Conservation (phyloP, 1,140 invertebrate genomes). For the Lordiphosa collinella region DNA sequence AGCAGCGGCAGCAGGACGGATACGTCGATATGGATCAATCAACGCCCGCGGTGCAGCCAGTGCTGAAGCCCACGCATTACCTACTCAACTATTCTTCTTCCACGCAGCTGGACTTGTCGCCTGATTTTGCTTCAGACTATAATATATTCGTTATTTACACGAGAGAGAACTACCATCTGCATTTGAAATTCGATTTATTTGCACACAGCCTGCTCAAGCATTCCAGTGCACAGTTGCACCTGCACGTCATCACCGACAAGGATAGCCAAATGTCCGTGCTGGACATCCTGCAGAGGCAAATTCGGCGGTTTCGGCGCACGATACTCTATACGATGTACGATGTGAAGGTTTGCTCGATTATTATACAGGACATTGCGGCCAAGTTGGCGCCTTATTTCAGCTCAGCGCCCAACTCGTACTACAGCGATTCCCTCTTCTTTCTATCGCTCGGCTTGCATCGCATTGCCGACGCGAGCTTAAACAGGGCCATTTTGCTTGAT, state of each 20-base stretch:
- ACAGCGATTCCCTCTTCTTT: constrained; percentile 91
- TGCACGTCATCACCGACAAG: constrained; percentile 86
- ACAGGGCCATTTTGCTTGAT: constrained; percentile 88
- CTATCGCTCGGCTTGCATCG: constrained; percentile 88
- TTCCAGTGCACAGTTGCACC: constrained; percentile 81
- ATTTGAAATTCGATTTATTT: constrained; percentile 83
- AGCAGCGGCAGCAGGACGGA: constrained; percentile 31
- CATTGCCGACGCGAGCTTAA: constrained; percentile 83
- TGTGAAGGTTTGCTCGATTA: constrained; percentile 82
- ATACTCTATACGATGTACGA: constrained; percentile 82
- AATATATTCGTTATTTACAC: constrained; percentile 77
- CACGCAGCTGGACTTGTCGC: constrained; percentile 34
- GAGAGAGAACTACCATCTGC: constrained; percentile 81
- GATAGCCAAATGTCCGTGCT: constrained; percentile 84
- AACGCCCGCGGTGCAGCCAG: constrained; percentile 22
- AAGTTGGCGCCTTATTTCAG: constrained; percentile 88
- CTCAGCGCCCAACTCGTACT: constrained; percentile 88
- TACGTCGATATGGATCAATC: constrained; percentile 26
- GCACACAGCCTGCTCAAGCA: constrained; percentile 82
- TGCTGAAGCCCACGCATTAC: constrained; percentile 48
- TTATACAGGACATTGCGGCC: constrained; percentile 84
- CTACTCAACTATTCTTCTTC: constrained; percentile 59
- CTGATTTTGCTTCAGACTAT: constrained; percentile 46
- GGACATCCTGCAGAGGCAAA: constrained; percentile 80
- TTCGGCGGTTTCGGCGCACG: constrained; percentile 79